Evolutionary conservation across 2,797 vertebrate species (phyloP).

Genomic region (Ctenopoma kingsleyae): DNA sequence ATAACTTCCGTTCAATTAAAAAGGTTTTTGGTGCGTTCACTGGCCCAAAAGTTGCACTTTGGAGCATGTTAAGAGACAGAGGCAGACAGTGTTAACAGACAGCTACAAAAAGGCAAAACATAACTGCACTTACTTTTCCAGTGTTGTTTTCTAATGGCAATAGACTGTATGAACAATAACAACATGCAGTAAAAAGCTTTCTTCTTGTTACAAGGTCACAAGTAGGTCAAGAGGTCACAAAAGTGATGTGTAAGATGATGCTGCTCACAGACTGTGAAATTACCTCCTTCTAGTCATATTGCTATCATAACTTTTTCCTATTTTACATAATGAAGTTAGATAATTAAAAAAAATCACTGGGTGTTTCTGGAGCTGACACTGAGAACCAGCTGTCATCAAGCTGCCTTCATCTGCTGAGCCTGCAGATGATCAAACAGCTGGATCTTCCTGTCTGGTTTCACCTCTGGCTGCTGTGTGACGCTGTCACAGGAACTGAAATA

Average conservation of each 20-base stretch:
- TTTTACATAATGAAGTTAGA: not conserved
- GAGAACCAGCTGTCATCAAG: constrained; percentile 36
- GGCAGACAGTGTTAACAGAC: too few species aligned
- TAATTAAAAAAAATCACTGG: not conserved
- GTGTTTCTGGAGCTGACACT: constrained; percentile 6
- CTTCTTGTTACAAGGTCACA: too few species aligned
- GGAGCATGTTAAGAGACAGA: too few species aligned
- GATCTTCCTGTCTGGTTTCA: constrained; percentile 19
- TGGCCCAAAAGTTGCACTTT: too few species aligned
- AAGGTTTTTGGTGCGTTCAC: too few species aligned
- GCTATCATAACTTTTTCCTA: not conserved
- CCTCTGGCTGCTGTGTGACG: constrained; percentile 42
- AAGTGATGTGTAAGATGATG: too few species aligned
- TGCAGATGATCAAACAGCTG: constrained; percentile 60
- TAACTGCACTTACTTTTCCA: not conserved
- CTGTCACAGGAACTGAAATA: constrained; percentile 49
- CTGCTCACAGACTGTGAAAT: not conserved
- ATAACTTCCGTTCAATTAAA: too few species aligned
- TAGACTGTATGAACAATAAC: too few species aligned
- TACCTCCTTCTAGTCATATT: not conserved
- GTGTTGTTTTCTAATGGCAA: not conserved
- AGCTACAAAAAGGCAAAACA: too few species aligned
- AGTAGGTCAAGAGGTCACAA: too few species aligned
- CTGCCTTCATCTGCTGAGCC: constrained; percentile 38
- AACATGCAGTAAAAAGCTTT: too few species aligned